Percentiles rank a stretch among this genome's conserved stretches.
These are phyloP conservation scores for Syrista parreyssii DNA, from an alignment of 2,888 invertebrate species.

Conservation along the genomic window DNA sequence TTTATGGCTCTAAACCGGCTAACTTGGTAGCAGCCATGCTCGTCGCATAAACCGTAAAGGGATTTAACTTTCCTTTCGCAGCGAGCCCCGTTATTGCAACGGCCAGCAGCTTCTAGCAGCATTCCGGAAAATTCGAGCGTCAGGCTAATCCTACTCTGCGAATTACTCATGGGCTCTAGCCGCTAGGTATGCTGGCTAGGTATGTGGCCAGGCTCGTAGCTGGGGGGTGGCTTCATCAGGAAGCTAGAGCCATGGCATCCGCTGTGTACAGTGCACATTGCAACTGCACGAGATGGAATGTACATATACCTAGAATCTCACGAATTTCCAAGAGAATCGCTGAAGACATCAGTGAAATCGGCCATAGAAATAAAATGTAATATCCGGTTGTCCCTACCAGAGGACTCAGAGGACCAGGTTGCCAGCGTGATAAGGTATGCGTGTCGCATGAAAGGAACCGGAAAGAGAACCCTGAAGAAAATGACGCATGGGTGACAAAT, in stretches of 20 bases:
- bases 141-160: conserved; percentile 35
- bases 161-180: neutral
- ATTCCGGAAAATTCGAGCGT: conserved; percentile 43
- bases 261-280: neutral
- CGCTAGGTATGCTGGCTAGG: neutral
- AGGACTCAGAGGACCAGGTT: neutral
- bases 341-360: neutral
- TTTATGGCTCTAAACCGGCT: conserved; percentile 60
- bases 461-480: conserved; percentile 40
- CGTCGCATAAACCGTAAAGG: conserved; percentile 61
- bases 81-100: conserved; percentile 42
- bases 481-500: conserved; percentile 62
- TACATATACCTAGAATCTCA: neutral
- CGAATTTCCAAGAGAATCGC: neutral
- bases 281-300: neutral
- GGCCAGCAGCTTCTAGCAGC: conserved; percentile 7
- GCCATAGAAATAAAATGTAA: neutral
- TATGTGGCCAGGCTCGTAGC: neutral
- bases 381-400: neutral
- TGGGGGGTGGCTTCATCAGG: neutral
- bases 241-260: neutral
- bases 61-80: conserved; percentile 63
- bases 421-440: neutral
- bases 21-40: conserved; percentile 55
- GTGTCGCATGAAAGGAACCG: neutral